These are phyloP conservation scores for Carcinoscorpius rotundicauda DNA, from an alignment of 1,140 invertebrate genomes.

Conservation along the genomic window DNA sequence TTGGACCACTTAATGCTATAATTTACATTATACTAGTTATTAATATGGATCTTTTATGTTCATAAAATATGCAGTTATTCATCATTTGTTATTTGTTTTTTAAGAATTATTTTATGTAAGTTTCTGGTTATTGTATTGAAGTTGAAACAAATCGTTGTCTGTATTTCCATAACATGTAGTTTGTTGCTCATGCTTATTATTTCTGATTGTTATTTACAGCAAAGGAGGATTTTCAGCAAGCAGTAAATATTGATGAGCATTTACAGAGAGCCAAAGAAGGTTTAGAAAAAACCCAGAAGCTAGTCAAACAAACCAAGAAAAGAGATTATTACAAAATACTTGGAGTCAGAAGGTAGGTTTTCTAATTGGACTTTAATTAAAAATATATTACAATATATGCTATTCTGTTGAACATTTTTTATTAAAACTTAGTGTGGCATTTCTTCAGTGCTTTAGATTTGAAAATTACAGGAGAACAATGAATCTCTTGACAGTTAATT, in stretches of 20 bases:
- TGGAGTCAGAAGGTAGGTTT: constrained; percentile 53
- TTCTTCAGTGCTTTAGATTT: no score
- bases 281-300: constrained; percentile 72
- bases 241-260: constrained; percentile 68
- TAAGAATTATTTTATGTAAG: not conserved
- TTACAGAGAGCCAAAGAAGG: constrained; percentile 78
- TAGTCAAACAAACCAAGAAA: constrained; percentile 85
- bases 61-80: no score
- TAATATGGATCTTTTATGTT: no score
- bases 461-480: no score
- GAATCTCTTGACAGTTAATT: no score
- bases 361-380: constrained; percentile 1
- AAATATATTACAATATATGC: no score
- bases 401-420: no score
- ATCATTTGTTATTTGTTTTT: not conserved
- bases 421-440: no score
- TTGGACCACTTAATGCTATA: no score
- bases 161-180: not conserved
- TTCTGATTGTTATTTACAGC: constrained; percentile 48
- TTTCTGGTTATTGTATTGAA: constrained; percentile 1
- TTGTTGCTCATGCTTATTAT: not conserved
- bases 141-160: not conserved
- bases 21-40: no score
- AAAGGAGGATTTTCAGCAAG: constrained; percentile 71
- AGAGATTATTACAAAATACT: constrained; percentile 98